A percentile compares a stretch with the other conserved stretches of the same genome.
Evolutionary conservation across 2,888 invertebrate species (phyloP).

Genomic region (Muschampia plurimacula): DNA sequence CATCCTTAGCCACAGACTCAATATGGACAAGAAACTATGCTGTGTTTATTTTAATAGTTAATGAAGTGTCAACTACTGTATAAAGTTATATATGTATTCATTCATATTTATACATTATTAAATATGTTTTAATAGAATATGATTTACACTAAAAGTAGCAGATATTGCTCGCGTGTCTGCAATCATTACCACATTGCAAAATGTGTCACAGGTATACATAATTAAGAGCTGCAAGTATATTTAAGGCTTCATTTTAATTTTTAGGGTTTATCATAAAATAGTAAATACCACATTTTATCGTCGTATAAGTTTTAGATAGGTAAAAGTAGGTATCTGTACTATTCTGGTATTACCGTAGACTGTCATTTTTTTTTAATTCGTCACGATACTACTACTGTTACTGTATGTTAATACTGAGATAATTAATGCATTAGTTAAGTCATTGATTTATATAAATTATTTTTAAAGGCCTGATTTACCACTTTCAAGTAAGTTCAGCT

Average conservation of each 20-base stretch:
- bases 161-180: background rate
- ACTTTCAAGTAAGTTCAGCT: no score
- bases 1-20: constrained; percentile 2
- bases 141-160: background rate
- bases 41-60: background rate
- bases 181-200: constrained; percentile 5
- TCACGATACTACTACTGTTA: no score
- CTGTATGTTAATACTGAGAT: no score
- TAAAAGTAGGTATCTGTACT: background rate
- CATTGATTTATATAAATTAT: no score
- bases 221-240: background rate
- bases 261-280: background rate
- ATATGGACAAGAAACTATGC: background rate
- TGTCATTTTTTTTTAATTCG: no score
- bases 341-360: no score
- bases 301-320: background rate
- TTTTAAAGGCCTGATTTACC: no score
- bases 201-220: constrained; percentile 5
- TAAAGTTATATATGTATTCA: background rate
- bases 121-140: background rate
- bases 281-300: background rate
- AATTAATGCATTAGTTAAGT: no score
- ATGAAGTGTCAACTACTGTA: constrained; percentile 9
- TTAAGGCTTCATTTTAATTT: background rate
- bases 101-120: constrained; percentile 12